These are phyloP conservation scores for Antedon mediterranea DNA, from an alignment of 53 echinoderm and acorn worm species.

Conservation along the genomic window DNA sequence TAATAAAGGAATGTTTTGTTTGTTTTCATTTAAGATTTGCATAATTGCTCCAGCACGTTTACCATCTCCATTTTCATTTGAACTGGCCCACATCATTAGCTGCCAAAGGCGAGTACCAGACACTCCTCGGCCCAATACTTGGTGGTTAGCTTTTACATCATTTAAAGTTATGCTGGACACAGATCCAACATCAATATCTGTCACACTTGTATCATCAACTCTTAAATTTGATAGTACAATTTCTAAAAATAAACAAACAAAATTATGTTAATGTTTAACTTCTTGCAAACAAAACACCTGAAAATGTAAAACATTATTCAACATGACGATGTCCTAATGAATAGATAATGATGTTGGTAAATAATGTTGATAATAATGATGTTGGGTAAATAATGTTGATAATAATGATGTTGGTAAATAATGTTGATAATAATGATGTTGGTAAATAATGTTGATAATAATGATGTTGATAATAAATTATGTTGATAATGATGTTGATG, in stretches of 20 bases:
- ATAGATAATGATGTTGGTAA: no score
- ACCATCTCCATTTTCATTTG: conserved; percentile 63
- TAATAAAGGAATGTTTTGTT: conserved; percentile 1
- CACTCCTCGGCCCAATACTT: conserved; percentile 8
- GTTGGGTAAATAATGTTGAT: no score
- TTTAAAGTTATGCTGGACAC: conserved; percentile 1
- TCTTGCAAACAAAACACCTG: no score
- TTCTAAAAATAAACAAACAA: not conserved
- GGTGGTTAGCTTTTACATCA: not conserved
- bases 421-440: no score
- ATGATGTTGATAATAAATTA: no score
- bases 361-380: no score
- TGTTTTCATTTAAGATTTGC: conserved; percentile 14
- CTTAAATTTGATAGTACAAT: not conserved
- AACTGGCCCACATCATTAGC: conserved; percentile 62
- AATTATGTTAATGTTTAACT: no score
- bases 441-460: no score
- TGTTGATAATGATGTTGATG: no score
- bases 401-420: no score
- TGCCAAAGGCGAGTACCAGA: conserved; percentile 52
- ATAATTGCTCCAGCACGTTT: conserved; percentile 7
- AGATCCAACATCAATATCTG: conserved; percentile 7
- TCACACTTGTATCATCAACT: not conserved
- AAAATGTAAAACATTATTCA: no score
- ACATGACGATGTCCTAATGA: no score